These are phyloP conservation scores for Ceratosolen solmsi DNA, from an alignment of 1,140 invertebrate species.

Conservation along the genomic window DNA sequence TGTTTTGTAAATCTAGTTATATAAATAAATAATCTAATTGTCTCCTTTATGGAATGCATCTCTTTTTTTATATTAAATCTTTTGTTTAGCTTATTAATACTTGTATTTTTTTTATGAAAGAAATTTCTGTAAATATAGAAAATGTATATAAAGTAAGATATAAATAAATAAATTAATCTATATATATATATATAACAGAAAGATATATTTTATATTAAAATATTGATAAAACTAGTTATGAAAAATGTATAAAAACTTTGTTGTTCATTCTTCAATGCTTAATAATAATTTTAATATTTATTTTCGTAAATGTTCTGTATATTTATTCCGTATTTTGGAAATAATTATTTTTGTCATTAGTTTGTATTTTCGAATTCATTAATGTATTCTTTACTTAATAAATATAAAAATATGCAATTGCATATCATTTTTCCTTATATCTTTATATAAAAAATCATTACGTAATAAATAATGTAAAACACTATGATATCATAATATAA, in stretches of 20 bases:
- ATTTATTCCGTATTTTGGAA: too few relatives aligned
- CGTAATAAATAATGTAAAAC: too few relatives aligned
- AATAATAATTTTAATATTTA: too few relatives aligned
- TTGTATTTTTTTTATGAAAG: not conserved
- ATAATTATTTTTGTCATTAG: too few relatives aligned
- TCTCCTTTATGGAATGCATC: conserved; percentile 30
- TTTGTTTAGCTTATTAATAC: not conserved
- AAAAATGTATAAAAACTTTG: not conserved
- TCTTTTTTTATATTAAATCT: conserved; percentile 1
- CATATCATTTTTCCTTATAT: too few relatives aligned
- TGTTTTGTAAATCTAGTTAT: conserved; percentile 50
- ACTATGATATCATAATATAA: not conserved
- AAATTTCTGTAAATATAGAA: not conserved
- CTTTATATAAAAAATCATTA: too few relatives aligned
- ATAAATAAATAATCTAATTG: conserved; percentile 16
- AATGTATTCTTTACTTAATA: too few relatives aligned
- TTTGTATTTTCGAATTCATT: too few relatives aligned
- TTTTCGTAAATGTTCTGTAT: too few relatives aligned
- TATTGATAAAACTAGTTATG: too few relatives aligned
- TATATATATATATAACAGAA: not conserved
- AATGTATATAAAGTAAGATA: not conserved
- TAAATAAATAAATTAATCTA: not conserved
- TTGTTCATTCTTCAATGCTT: not conserved
- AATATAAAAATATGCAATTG: too few relatives aligned
- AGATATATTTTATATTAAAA: too few relatives aligned